These are phyloP conservation scores for Mythimna loreyi DNA, from an alignment of 2,888 invertebrate species.

Conservation along the genomic window DNA sequence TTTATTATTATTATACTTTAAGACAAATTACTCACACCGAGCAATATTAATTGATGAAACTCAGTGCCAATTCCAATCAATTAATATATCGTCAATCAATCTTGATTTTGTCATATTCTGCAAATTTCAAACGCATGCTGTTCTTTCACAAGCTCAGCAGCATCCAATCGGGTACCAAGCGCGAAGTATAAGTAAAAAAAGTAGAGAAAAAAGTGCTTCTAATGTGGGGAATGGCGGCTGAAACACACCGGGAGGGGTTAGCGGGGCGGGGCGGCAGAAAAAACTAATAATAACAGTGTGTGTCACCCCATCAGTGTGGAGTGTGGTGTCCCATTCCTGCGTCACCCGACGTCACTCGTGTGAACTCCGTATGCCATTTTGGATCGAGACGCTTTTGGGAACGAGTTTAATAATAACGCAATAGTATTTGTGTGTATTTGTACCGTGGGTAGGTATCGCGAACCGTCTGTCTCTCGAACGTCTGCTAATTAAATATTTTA, in stretches of 20 bases:
- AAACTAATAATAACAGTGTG: constrained; percentile 90
- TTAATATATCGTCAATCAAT: constrained; percentile 17
- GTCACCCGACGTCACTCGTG: constrained; percentile 81
- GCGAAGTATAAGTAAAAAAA: constrained; percentile 74
- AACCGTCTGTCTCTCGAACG: constrained; percentile 32
- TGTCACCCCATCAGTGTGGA: constrained; percentile 87
- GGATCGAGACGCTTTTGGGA: constrained; percentile 72
- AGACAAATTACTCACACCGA: constrained; percentile 22
- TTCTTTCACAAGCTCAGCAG: constrained; percentile 18
- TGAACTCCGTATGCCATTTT: constrained; percentile 82
- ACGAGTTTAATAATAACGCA: constrained; percentile 62
- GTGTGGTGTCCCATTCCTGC: constrained; percentile 79
- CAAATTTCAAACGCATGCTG: constrained; percentile 27
- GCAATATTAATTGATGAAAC: constrained; percentile 16
- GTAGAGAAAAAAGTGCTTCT: constrained; percentile 81
- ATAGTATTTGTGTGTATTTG: constrained; percentile 56
- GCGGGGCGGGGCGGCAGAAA: constrained; percentile 83
- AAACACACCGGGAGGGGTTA: constrained; percentile 74
- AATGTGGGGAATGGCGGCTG: constrained; percentile 86
- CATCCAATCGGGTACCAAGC: constrained; percentile 63
- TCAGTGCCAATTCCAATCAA: constrained; percentile 35
- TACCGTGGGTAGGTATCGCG: constrained; percentile 33
- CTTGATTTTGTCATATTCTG: constrained; percentile 31
- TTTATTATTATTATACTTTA: constrained; percentile 20
- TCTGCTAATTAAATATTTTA: constrained; percentile 53